Evolutionary conservation across 2,113 vertebrate species (phyloP).

Genomic region (Heterotilapia buettikoferi): DNA sequence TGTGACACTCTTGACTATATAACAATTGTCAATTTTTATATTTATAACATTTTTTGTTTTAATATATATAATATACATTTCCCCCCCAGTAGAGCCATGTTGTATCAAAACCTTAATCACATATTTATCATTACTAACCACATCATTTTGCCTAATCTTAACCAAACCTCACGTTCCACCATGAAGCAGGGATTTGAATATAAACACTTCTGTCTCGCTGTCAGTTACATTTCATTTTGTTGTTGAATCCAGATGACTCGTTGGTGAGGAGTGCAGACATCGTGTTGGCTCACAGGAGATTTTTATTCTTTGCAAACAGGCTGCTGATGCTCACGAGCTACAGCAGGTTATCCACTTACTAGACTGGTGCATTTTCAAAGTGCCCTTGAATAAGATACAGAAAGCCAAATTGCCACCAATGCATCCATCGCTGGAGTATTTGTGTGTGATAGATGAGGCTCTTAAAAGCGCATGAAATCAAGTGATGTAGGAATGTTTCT

Average conservation of each 20-base stretch:
- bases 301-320: neutral
- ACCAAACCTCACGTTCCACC: rapidly evolving
- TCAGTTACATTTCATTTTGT: neutral
- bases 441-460: neutral
- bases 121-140: neutral
- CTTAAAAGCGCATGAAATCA: neutral
- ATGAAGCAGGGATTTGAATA: neutral
- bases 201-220: rapidly evolving
- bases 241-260: neutral
- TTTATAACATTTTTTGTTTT: rapidly evolving
- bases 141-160: rapidly evolving
- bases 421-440: neutral
- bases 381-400: neutral
- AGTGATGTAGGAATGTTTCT: neutral
- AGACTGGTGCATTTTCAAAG: neutral
- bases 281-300: neutral
- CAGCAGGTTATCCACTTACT: neutral
- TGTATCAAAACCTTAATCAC: neutral
- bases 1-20: neutral
- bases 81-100: rapidly evolving
- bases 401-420: neutral
- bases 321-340: neutral
- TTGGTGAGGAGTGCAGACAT: neutral
- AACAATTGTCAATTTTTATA: neutral
- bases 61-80: neutral